A percentile compares a stretch with the other conserved stretches of the same genome.
phyloP scores from a whole-genome alignment of 2,888 invertebrate genomes.

The Tipula lateralis region DNA sequence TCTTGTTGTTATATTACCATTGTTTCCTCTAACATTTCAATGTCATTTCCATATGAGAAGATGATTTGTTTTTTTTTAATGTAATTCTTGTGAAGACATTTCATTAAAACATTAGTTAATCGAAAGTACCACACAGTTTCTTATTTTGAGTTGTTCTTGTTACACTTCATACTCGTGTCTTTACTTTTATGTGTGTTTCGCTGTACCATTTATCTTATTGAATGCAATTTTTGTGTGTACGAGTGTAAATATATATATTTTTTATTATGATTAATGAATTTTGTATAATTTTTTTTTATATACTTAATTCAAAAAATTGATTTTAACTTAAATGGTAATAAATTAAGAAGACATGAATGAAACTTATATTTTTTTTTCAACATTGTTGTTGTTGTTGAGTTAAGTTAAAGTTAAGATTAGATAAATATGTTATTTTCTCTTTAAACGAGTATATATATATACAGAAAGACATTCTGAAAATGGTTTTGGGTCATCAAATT shows the following conservation, averaged over 20 bases:
- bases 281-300: not conserved
- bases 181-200: not conserved
- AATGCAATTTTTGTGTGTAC: not conserved
- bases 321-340: constrained; percentile 15
- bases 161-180: not conserved
- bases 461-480: constrained; percentile 14
- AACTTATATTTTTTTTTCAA: not conserved
- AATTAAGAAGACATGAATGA: constrained; percentile 24
- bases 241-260: not conserved
- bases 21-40: not conserved
- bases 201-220: not conserved
- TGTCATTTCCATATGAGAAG: constrained; percentile 19
- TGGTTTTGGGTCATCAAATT: constrained; percentile 24
- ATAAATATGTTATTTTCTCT: constrained; percentile 24
- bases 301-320: constrained; percentile 15
- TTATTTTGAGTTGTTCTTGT: not conserved
- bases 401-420: constrained; percentile 5
- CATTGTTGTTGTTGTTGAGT: not conserved
- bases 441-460: too few species aligned
- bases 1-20: not conserved
- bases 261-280: constrained; percentile 24
- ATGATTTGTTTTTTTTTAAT: not conserved
- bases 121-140: constrained; percentile 9
- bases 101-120: constrained; percentile 16
- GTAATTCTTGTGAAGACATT: not conserved